phyloP scores from a whole-genome alignment of 2,113 vertebrate genomes.

The Mixornis gularis region DNA sequence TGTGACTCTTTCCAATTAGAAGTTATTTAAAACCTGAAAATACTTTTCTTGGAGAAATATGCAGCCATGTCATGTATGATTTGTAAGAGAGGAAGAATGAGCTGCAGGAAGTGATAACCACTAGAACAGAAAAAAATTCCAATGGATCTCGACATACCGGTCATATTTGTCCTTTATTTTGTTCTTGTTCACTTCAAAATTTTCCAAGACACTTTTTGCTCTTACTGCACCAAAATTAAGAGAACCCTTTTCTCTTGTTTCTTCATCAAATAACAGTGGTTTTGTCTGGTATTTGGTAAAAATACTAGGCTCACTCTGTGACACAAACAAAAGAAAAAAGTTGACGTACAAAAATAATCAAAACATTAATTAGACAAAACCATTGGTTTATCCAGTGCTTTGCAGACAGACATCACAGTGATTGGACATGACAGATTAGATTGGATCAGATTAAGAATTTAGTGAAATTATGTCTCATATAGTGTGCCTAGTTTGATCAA shows the following conservation, averaged over 20 bases:
- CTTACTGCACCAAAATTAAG: conserved; percentile 65
- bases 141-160: conserved; percentile 66
- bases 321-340: conserved; percentile 10
- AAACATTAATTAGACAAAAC: neutral
- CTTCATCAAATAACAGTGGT: conserved; percentile 82
- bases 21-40: neutral
- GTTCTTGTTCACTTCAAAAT: conserved; percentile 85
- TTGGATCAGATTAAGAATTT: neutral
- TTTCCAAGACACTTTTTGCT: conserved; percentile 75
- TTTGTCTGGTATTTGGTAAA: conserved; percentile 85
- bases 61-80: neutral
- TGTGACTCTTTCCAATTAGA: neutral
- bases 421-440: neutral
- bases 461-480: neutral
- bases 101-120: neutral
- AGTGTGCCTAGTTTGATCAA: neutral
- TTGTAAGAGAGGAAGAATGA: neutral
- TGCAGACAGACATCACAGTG: neutral
- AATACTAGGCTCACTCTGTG: conserved; percentile 82
- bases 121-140: neutral
- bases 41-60: neutral
- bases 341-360: conserved; percentile 32
- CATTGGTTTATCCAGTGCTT: neutral
- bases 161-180: conserved; percentile 83
- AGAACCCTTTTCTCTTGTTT: conserved; percentile 71